Base-by-base conservation (phyloP, 2,113 vertebrate species). In the Pipa parva region DNA sequence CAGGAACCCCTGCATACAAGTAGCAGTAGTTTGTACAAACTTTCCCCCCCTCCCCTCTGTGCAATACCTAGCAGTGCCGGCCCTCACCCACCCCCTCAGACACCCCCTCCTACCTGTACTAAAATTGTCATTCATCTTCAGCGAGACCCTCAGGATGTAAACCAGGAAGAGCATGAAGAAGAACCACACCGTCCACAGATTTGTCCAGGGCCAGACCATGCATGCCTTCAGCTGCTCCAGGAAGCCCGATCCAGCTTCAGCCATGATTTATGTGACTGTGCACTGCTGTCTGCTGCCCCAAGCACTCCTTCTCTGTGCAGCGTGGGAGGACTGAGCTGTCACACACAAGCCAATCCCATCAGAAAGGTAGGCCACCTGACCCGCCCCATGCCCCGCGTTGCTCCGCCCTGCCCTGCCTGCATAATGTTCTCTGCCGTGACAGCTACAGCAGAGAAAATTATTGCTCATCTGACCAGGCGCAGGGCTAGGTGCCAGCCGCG, bases 111-210 rank as follows among this genome's bases (percentile, higher is more conserved):
- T n/a, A 91, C 90, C 90, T 87, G 89, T 77, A 72, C 33, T 85
- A 42, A 87, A 72, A 49, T 85, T 88, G 74, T 89, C 86, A 74
- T 82, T 84, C 80, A 89, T 82, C 67, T 75, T 86, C 72, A 92
- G 65, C 36, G 90, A 88, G 59, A 87, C 86, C 71, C 88, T 63
- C 55, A 91, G 65, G 70, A 90, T 71, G 76, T 91, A 89, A 36
- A 89, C 87, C 20, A 92, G 80, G 75, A 91, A 87, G 17, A 92
- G 85, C 83, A 90, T 81, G n/a, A n/a, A n/a, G 80, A 89, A 86
- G 78, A 89, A 85, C 86, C 88, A 90, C 48, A 90, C 75, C 4
- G 87, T 86, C 85, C 88, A 89, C 27, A 89, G 79, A 1, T 80
- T 90, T 1, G 87, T 89, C 89, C 90, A 89, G 1, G 85, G 89